Evolutionary conservation across 2,888 invertebrate species (phyloP).

Genomic region (Lasioglossum marginatum): DNA sequence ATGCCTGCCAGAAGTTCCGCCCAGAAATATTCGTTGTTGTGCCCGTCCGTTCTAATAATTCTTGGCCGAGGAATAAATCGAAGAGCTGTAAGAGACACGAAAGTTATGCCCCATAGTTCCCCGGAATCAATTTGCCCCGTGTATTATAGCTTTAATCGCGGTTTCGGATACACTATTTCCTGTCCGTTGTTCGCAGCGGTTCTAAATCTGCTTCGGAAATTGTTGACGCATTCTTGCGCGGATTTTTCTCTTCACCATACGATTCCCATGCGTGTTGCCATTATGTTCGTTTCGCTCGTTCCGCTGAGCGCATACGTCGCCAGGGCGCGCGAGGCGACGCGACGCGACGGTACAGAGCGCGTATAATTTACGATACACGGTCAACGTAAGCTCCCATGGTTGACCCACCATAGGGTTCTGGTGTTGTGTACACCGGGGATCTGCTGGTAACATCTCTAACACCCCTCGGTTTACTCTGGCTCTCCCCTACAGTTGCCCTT

Average conservation of each 20-base stretch:
- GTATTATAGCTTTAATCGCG: background rate
- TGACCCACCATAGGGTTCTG: conserved; percentile 57
- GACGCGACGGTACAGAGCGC: background rate
- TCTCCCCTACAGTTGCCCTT: conserved; percentile 60
- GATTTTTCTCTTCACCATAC: background rate
- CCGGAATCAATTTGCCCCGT: background rate
- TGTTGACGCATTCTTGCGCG: background rate
- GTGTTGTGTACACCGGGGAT: conserved; percentile 35
- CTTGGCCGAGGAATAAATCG: background rate
- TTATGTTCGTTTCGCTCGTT: conserved; percentile 19
- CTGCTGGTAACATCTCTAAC: conserved; percentile 44
- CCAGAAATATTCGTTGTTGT: conserved; percentile 4
- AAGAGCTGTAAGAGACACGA: background rate
- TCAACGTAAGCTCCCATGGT: conserved; percentile 70
- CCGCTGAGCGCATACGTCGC: conserved; percentile 14
- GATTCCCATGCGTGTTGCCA: background rate
- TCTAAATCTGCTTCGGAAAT: background rate
- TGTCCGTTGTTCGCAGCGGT: background rate
- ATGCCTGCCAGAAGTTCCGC: background rate
- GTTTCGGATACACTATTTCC: background rate
- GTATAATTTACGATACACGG: conserved; percentile 73
- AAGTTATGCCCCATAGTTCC: background rate
- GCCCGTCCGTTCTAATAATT: background rate
- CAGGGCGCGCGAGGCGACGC: background rate
- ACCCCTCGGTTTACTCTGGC: conserved; percentile 32